Evolutionary conservation across 2,113 vertebrate species (phyloP).

Genomic region (Charina bottae): DNA sequence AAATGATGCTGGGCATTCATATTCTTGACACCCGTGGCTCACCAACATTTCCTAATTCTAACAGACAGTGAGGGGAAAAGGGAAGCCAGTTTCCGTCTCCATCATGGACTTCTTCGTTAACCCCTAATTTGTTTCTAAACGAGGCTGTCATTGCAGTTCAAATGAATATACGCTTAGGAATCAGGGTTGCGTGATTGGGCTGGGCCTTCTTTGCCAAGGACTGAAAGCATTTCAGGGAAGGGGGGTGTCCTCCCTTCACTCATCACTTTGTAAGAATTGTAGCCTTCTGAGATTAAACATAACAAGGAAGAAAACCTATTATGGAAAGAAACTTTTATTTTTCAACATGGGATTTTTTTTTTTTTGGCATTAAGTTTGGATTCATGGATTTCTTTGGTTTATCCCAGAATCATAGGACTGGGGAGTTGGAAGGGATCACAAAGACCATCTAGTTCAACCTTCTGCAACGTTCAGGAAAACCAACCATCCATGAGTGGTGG

Average conservation of each 20-base stretch:
- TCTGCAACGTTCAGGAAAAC: neutral
- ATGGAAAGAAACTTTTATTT: neutral
- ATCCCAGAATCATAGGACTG: neutral
- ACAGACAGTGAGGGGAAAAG: slow-evolving; percentile 79
- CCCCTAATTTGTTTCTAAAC: slow-evolving; percentile 81
- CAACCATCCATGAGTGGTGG: neutral
- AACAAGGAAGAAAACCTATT: neutral
- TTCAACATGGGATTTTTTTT: neutral
- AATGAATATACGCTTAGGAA: slow-evolving; percentile 57
- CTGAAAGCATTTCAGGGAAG: neutral
- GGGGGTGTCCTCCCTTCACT: neutral
- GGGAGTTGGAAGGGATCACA: neutral
- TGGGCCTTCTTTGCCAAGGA: neutral
- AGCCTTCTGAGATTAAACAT: neutral
- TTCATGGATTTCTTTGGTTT: neutral
- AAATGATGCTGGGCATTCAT: slow-evolving; percentile 75
- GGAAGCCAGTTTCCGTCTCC: slow-evolving; percentile 73
- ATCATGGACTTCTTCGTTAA: slow-evolving; percentile 80
- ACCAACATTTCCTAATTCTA: slow-evolving; percentile 79
- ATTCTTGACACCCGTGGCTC: slow-evolving; percentile 77
- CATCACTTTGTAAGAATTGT: neutral
- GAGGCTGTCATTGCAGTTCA: slow-evolving; percentile 78
- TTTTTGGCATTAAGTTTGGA: neutral
- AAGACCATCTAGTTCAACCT: neutral
- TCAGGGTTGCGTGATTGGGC: slow-evolving; percentile 35